Evolutionary conservation across 2,113 vertebrate species (phyloP).

Genomic region (Semicossyphus pulcher): DNA sequence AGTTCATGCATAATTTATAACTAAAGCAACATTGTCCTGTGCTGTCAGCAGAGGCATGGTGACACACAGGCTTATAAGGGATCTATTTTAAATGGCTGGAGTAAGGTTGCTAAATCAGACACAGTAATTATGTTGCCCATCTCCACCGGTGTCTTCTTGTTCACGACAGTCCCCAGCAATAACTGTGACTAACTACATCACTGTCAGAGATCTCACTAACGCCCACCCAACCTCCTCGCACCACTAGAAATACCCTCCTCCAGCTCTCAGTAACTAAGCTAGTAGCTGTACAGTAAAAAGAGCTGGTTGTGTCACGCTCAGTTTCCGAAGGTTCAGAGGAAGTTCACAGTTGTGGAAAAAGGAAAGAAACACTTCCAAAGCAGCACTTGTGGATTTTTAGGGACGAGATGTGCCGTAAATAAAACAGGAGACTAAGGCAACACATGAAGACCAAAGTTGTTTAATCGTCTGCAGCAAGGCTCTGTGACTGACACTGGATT

Average conservation of each 20-base stretch:
- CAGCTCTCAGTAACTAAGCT: slow-evolving; percentile 47
- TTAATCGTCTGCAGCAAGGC: slow-evolving; percentile 40
- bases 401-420: slow-evolving; percentile 9
- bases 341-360: slow-evolving; percentile 51
- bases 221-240: slow-evolving; percentile 11
- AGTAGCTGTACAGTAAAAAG: slow-evolving; percentile 17
- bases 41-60: slow-evolving; percentile 1
- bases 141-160: slow-evolving; percentile 1
- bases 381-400: slow-evolving; percentile 49
- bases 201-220: slow-evolving; percentile 38
- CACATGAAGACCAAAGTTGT: slow-evolving; percentile 22
- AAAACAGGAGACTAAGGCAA: slow-evolving; percentile 20
- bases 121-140: slow-evolving; percentile 19
- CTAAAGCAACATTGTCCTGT: background rate
- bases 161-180: slow-evolving; percentile 37
- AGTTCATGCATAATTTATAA: background rate
- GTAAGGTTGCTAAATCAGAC: slow-evolving; percentile 3
- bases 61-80: background rate
- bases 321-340: slow-evolving; percentile 54
- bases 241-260: slow-evolving; percentile 40
- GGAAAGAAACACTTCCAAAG: slow-evolving; percentile 17
- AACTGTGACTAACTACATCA: slow-evolving; percentile 39
- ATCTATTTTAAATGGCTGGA: slow-evolving; percentile 8
- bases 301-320: slow-evolving; percentile 24
- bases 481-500: slow-evolving; percentile 58